Conservation (phyloP, 2,888 invertebrate species). For the Eupelmus urozonus region DNA sequence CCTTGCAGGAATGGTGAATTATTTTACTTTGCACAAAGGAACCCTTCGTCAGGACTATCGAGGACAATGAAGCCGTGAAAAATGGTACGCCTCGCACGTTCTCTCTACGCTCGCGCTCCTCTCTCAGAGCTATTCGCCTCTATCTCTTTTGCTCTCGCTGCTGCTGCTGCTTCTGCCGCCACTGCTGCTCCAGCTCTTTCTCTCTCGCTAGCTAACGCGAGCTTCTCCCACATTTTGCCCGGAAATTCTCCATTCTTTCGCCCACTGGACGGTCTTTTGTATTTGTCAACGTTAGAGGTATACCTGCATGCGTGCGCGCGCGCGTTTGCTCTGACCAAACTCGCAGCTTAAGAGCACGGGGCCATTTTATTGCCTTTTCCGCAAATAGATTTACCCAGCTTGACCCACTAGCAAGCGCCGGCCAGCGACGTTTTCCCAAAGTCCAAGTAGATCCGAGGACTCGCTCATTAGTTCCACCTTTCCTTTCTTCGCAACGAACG, state of each 20-base stretch:
- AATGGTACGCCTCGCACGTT: constrained; percentile 64
- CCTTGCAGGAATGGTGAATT: constrained; percentile 60
- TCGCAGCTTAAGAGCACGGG: background rate
- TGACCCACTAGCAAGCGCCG: constrained; percentile 23
- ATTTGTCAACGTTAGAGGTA: constrained; percentile 62
- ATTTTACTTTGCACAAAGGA: constrained; percentile 63
- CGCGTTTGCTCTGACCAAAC: constrained; percentile 7
- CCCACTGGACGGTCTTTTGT: constrained; percentile 62
- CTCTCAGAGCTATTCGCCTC: background rate
- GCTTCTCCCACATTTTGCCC: constrained; percentile 50
- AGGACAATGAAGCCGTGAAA: constrained; percentile 68
- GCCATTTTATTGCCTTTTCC: constrained; percentile 61
- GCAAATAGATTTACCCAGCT: constrained; percentile 60
- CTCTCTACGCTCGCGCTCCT: constrained; percentile 26
- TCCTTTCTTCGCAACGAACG: background rate
- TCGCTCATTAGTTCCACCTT: background rate
- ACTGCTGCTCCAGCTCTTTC: constrained; percentile 18
- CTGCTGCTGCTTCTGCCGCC: background rate
- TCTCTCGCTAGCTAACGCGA: background rate
- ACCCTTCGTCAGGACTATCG: constrained; percentile 64
- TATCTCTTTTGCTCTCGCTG: constrained; percentile 9
- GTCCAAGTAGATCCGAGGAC: background rate
- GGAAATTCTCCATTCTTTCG: constrained; percentile 62
- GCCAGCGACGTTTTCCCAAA: background rate
- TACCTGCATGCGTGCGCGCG: constrained; percentile 38